Evolutionary conservation across 2,797 vertebrate genomes (phyloP).

Genomic region (Pygocentrus nattereri): DNA sequence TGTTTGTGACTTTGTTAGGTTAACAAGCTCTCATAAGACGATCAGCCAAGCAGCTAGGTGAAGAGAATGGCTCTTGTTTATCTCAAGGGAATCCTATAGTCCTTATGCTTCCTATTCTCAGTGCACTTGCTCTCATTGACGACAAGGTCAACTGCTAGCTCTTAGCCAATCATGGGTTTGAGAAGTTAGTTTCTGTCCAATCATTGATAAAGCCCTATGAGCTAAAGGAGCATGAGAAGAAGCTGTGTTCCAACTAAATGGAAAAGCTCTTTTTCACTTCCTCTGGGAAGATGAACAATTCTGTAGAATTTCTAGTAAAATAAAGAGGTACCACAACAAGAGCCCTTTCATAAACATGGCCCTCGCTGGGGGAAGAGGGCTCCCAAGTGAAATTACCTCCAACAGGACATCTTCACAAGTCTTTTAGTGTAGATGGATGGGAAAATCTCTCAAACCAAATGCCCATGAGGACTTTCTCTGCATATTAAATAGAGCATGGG

Average conservation of each 20-base stretch:
- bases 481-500: conserved; percentile 32
- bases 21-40: not conserved
- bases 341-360: conserved; percentile 8
- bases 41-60: not conserved
- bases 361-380: conserved; percentile 13
- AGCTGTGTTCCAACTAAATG: conserved; percentile 21
- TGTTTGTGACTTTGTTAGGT: not conserved
- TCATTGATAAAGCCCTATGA: conserved; percentile 38
- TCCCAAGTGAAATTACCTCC: conserved; percentile 45
- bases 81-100: conserved; percentile 12
- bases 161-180: conserved; percentile 44
- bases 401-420: conserved; percentile 38
- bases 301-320: conserved; percentile 39
- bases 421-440: conserved; percentile 36
- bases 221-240: conserved; percentile 47
- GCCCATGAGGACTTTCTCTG: conserved; percentile 34
- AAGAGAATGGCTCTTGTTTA: conserved; percentile 17
- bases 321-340: conserved; percentile 40
- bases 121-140: conserved; percentile 8
- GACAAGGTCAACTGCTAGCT: conserved; percentile 23
- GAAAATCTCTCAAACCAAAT: conserved; percentile 37
- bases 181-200: conserved; percentile 36
- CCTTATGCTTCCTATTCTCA: conserved; percentile 12
- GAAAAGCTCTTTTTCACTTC: conserved; percentile 41
- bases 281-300: conserved; percentile 40